Evolutionary conservation across 2,113 vertebrate species (phyloP).

Genomic region (Prolemur simus): DNA sequence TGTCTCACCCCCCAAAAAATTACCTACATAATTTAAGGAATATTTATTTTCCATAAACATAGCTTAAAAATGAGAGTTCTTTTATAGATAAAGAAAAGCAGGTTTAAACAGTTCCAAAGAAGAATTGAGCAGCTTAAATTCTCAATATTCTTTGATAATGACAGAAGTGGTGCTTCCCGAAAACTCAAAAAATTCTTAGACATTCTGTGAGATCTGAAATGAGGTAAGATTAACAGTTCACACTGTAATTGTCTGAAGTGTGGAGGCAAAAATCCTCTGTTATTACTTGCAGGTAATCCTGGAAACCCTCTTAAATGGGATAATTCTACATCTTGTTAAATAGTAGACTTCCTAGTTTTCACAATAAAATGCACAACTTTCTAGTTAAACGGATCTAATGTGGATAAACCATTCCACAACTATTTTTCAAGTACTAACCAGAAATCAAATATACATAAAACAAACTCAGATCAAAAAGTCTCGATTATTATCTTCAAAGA

Average conservation of each 20-base stretch:
- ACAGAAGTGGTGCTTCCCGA: neutral
- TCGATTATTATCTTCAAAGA: neutral
- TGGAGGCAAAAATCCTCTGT: neutral
- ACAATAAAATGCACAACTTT: neutral
- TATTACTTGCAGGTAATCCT: neutral
- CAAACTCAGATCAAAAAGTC: neutral
- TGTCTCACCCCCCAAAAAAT: neutral
- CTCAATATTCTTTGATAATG: neutral
- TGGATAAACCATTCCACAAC: neutral
- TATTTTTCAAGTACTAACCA: neutral
- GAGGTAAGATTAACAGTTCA: neutral
- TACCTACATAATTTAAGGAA: neutral
- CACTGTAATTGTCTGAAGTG: neutral
- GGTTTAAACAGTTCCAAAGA: neutral
- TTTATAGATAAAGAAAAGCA: neutral
- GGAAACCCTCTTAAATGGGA: neutral
- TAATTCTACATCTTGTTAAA: constrained; percentile 17
- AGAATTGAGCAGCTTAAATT: neutral
- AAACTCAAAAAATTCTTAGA: neutral
- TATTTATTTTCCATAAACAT: neutral
- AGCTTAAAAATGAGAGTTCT: neutral
- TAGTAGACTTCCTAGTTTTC: neutral
- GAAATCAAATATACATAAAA: neutral
- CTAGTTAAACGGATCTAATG: constrained; percentile 21
- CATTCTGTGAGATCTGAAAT: neutral